Evolutionary conservation across 1,140 invertebrate genomes (phyloP).

Genomic region (Diorhabda carinulata): DNA sequence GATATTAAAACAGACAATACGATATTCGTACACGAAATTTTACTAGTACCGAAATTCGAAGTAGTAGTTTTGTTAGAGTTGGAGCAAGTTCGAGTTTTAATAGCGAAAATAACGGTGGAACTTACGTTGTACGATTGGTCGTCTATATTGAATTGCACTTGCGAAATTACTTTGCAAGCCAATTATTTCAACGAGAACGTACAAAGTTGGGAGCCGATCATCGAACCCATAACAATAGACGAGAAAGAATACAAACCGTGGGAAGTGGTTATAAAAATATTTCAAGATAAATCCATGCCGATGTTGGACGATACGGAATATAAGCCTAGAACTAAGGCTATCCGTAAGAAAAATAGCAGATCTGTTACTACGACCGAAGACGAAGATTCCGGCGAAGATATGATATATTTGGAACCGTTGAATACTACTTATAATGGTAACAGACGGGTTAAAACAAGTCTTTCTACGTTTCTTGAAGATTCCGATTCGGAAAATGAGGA

Average conservation of each 20-base stretch:
- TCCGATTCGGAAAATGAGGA: conserved; percentile 80
- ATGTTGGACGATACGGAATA: conserved; percentile 36
- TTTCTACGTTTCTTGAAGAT: conserved; percentile 62
- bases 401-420: conserved; percentile 44
- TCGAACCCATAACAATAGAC: conserved; percentile 67
- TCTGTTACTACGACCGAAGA: conserved; percentile 41
- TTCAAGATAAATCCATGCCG: conserved; percentile 49
- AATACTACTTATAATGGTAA: conserved; percentile 39
- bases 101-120: conserved; percentile 55
- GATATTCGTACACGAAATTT: conserved; percentile 30
- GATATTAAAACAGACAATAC: conserved; percentile 19
- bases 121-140: conserved; percentile 64
- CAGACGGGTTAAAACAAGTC: conserved; percentile 45
- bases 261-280: conserved; percentile 68
- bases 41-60: conserved; percentile 43
- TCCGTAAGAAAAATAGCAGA: conserved; percentile 25
- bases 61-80: conserved; percentile 41
- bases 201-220: conserved; percentile 73
- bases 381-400: conserved; percentile 45
- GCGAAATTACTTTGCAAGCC: conserved; percentile 62
- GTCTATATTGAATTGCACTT: conserved; percentile 53
- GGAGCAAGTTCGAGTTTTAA: conserved; percentile 41
- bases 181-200: conserved; percentile 71
- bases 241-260: conserved; percentile 68
- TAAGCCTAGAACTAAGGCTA: conserved; percentile 24